Conservation (phyloP, 2,797 vertebrate species). For the Pelodytes ibericus region DNA sequence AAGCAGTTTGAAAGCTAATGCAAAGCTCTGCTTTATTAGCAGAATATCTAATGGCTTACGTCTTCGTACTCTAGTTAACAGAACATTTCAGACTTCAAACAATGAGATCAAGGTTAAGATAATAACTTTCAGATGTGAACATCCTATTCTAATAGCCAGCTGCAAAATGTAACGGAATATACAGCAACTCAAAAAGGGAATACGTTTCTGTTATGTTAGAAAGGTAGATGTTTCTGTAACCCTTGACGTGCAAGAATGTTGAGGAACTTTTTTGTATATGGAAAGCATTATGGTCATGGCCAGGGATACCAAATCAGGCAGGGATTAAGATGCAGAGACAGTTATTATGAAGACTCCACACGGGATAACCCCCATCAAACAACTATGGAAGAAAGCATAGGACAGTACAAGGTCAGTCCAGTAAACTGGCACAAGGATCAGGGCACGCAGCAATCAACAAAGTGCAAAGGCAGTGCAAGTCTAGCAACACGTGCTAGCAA, state of each 20-base stretch:
- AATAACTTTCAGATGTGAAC: slow-evolving; percentile 38
- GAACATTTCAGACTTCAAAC: slow-evolving; percentile 44
- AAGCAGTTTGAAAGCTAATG: neutral
- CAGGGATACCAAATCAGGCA: no score
- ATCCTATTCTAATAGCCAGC: slow-evolving; percentile 30
- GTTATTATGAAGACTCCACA: no score
- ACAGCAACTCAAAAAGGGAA: slow-evolving; percentile 19
- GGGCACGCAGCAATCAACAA: no score
- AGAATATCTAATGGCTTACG: slow-evolving; percentile 35
- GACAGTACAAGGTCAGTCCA: no score
- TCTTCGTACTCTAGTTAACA: slow-evolving; percentile 20
- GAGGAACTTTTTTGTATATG: no score
- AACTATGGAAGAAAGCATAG: no score
- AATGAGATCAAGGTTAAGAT: slow-evolving; percentile 25
- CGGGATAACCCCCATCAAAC: no score
- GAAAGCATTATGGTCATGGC: no score
- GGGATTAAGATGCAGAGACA: no score
- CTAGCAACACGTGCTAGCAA: no score
- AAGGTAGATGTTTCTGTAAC: slow-evolving; percentile 3
- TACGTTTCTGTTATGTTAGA: neutral
- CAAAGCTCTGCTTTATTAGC: slow-evolving; percentile 14
- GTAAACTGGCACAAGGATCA: no score
- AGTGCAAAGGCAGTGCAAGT: no score
- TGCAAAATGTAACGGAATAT: slow-evolving; percentile 39
- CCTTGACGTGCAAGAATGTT: neutral